Evolutionary conservation across 2,113 vertebrate species (phyloP).

Genomic region (Procapra przewalskii): DNA sequence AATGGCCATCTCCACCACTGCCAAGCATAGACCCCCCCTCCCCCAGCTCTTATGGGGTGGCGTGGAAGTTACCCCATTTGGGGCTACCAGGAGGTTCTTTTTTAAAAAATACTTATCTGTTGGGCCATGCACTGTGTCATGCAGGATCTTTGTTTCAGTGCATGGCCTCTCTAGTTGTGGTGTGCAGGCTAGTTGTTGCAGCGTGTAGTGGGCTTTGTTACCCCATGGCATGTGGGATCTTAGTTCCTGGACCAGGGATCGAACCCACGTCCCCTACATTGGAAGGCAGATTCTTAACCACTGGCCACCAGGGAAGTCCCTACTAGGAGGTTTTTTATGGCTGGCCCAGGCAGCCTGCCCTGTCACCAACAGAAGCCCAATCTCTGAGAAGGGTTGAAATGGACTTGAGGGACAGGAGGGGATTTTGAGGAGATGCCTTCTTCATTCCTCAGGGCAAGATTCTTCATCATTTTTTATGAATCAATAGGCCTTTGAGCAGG

Average conservation of each 20-base stretch:
- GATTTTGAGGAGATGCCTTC: background rate
- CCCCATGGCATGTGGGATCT: background rate
- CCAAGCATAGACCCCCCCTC: background rate
- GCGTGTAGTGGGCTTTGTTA: fast-evolving
- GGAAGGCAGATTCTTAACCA: background rate
- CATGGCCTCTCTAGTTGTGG: background rate
- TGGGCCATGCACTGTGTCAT: background rate
- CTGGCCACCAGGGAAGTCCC: background rate
- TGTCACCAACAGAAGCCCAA: background rate
- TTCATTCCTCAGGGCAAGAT: background rate
- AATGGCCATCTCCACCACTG: background rate
- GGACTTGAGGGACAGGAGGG: background rate
- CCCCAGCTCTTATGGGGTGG: background rate
- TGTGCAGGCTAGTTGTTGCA: background rate
- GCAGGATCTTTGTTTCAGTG: background rate
- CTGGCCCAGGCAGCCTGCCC: background rate
- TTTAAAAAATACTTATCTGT: background rate
- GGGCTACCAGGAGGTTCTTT: background rate
- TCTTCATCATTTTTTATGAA: background rate
- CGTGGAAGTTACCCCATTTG: background rate
- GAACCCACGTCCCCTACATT: background rate
- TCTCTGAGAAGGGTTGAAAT: background rate
- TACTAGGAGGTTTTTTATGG: background rate
- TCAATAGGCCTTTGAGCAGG: background rate
- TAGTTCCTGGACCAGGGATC: background rate